phyloP scores from a whole-genome alignment of 1,140 invertebrate species.

The Lamellibrachia luymesi region DNA sequence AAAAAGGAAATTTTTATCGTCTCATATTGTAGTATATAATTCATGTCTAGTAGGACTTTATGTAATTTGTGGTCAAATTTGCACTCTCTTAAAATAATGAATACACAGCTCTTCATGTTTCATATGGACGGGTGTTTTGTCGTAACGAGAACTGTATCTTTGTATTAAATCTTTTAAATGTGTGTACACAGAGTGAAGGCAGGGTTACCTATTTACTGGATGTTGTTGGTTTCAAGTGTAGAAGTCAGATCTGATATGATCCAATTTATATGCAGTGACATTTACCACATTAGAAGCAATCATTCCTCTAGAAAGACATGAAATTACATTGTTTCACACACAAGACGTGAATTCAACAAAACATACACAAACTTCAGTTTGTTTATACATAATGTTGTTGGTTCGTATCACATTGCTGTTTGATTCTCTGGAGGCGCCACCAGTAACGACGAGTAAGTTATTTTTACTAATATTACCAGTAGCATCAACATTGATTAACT shows the following conservation, averaged over 20 bases:
- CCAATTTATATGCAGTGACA: background rate
- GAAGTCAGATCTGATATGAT: background rate
- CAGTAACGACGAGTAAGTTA: background rate
- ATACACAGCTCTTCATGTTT: background rate
- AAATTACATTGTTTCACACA: background rate
- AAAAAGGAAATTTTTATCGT: too few species aligned
- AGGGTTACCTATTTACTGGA: background rate
- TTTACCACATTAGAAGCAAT: background rate
- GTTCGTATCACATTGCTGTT: background rate
- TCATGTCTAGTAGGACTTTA: too few species aligned
- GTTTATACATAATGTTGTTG: background rate
- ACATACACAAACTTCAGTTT: background rate
- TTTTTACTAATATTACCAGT: background rate
- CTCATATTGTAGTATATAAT: too few species aligned
- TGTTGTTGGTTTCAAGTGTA: background rate
- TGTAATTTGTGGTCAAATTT: too few species aligned
- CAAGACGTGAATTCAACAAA: background rate
- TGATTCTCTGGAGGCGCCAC: background rate
- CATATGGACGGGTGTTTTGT: background rate
- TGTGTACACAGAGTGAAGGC: background rate
- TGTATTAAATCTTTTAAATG: background rate
- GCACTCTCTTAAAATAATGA: background rate
- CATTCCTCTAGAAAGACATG: background rate
- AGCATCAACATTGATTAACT: background rate
- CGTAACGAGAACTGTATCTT: background rate